These are phyloP conservation scores for Lapara coniferarum DNA, from an alignment of 2,888 invertebrate species.

Conservation along the genomic window DNA sequence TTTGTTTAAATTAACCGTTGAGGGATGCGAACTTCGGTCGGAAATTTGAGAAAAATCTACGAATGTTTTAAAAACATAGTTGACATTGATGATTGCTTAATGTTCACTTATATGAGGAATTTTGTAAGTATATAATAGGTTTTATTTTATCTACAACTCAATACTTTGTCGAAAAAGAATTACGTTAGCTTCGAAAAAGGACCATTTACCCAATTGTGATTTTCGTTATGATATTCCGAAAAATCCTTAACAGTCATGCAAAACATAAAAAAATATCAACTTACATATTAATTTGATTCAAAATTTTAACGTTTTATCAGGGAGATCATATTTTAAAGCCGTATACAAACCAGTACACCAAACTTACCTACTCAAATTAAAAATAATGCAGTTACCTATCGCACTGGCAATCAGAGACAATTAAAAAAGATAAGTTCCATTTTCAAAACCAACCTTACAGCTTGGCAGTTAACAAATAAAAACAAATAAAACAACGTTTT, in stretches of 20 bases:
- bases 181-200: not conserved
- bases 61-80: not conserved
- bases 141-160: too few relatives aligned
- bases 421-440: not conserved
- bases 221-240: not conserved
- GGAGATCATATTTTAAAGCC: too few relatives aligned
- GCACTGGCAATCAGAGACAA: not conserved
- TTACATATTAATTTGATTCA: too few relatives aligned
- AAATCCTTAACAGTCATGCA: too few relatives aligned
- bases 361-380: too few relatives aligned
- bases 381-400: not conserved
- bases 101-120: not conserved
- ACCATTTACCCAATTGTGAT: not conserved
- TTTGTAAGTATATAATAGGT: too few relatives aligned
- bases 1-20: not conserved
- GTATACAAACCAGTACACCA: too few relatives aligned
- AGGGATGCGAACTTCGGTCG: not conserved
- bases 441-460: conserved; percentile 12
- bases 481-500: conserved; percentile 19
- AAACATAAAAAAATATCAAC: too few relatives aligned
- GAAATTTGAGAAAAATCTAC: not conserved
- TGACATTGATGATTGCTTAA: not conserved
- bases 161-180: too few relatives aligned
- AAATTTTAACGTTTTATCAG: too few relatives aligned
- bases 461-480: conserved; percentile 21